Base-by-base conservation (phyloP, 2,797 vertebrate species). In the Mallotus villosus region DNA sequence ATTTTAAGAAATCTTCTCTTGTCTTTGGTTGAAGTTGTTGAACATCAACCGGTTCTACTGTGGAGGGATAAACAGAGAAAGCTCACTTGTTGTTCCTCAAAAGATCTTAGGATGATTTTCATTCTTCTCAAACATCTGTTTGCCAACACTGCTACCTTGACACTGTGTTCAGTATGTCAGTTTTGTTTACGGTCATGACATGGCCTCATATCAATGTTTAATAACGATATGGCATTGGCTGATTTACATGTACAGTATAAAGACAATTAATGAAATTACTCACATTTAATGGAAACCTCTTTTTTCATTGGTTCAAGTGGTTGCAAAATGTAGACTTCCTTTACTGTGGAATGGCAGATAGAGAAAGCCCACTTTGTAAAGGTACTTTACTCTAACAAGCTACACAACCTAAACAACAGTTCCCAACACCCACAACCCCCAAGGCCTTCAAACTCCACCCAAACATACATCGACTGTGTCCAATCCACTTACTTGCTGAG, bases 1-100 rank as follows among this genome's bases (percentile, higher is more conserved):
- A 92, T 82, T 88, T 89, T 80, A 93, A 58, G 74, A 94, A 93
- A 25, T 94, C 92, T 1, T 92, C 88, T 79, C 92, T 91, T 49
- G 78, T 87, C 76, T 71, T 78, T 51, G 86, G 85, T 6, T 89
- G 66, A 59, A 46, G 41, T 46, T 46, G 41, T 46, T 46, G 41
- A 77, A 94, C 90, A 70, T 91, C 79, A 17, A 94, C 92, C 32
- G 92, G 92, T 62, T 86, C 92, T 67, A 93, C 93, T 94, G 12
- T 68, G 21, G 76, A 77, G 37, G 60, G 41, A 78, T 5, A 58
- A 4, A 78, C 24, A 67, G 57, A 71, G 2, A 68, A 63, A 57
- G 7, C 51, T 24, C 55, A 24, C 16, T 17, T 3, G 11, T 46
- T 46, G 14, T 46, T 46, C 41, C 41, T 46, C 37, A 41, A 41